A percentile compares a stretch with the other conserved stretches of the same genome.
Evolutionary conservation across 2,797 vertebrate genomes (phyloP).

Genomic region (Galaxias olidus): DNA sequence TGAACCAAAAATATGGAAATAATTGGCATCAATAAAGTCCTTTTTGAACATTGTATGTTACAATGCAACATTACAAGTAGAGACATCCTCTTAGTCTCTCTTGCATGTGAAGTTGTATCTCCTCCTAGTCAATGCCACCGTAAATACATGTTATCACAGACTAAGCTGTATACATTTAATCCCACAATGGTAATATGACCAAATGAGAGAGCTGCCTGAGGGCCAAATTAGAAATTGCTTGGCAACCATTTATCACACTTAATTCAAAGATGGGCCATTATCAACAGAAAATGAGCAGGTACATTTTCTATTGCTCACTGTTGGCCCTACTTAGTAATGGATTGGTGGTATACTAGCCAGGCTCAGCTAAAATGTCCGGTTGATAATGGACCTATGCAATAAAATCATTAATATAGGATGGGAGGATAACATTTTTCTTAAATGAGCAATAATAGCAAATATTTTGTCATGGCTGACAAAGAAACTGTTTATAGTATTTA

Average conservation of each 20-base stretch:
- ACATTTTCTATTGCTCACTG: constrained; percentile 50
- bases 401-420: too few species aligned
- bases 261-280: constrained; percentile 60
- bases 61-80: too few species aligned
- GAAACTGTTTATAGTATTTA: too few species aligned
- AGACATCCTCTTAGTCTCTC: too few species aligned
- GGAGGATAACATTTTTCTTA: too few species aligned
- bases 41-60: too few species aligned
- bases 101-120: background rate
- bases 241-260: constrained; percentile 64
- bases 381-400: too few species aligned
- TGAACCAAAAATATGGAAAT: too few species aligned
- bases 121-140: constrained; percentile 50
- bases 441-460: too few species aligned
- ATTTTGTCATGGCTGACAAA: too few species aligned
- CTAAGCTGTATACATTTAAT: constrained; percentile 52
- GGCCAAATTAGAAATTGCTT: constrained; percentile 60
- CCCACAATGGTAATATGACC: constrained; percentile 53
- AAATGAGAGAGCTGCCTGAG: constrained; percentile 48
- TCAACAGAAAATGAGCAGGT: constrained; percentile 42
- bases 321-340: constrained; percentile 32
- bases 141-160: constrained; percentile 29
- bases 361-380: too few species aligned
- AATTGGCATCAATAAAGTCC: too few species aligned
- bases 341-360: background rate